Evolutionary conservation across 1,140 invertebrate species (phyloP), one percentile per base, ranked within the genome.

Genomic region (Pristionchus pacificus): DNA sequence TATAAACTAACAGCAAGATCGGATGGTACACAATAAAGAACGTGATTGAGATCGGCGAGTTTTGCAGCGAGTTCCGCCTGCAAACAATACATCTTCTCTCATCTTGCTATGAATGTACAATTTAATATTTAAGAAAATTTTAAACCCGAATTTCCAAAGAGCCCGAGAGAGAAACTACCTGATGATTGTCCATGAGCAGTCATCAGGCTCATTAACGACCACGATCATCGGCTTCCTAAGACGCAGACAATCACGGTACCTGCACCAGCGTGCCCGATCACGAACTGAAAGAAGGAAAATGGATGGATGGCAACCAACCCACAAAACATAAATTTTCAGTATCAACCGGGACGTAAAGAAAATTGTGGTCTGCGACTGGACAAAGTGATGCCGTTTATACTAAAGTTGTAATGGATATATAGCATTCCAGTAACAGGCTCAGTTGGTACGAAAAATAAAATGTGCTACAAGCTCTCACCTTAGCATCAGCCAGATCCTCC

Each of bases 171-270:
- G n/a, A n/a, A n/a, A n/a, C n/a, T n/a, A n/a, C n/a, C 30, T 98
- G 96, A 85, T 98, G 96, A 84, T 97, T 97, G 77, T 92, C 88
- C 93, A 98, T 96, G 0, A 98, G 85, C 57, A 89, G n/a, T n/a
- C n/a, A n/a, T n/a, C n/a, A n/a, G n/a, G 87, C 76, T 95, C 89
- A 85, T 98, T 98, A 13, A 93, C 88, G 3, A 98, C 93, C 24
- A 94, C 91, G 57, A 98, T 87, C 19, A 97, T 85, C 1, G 90
- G 89, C 87, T 94, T 96, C 0, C 85, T 85, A 13, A 88, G 87
- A 72, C 89, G 88, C 13, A 98, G 86, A 38, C 94, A 70, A 98
- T 85, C 81, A 92, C 92, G 60, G 90, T 95, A 0, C 95, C 95
- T 49, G 95, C 94, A 6, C 95, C 95, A 49, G 71, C 80, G 58